Evolutionary conservation across 2,797 vertebrate genomes (phyloP).

Genomic region (Alcedo atthis): DNA sequence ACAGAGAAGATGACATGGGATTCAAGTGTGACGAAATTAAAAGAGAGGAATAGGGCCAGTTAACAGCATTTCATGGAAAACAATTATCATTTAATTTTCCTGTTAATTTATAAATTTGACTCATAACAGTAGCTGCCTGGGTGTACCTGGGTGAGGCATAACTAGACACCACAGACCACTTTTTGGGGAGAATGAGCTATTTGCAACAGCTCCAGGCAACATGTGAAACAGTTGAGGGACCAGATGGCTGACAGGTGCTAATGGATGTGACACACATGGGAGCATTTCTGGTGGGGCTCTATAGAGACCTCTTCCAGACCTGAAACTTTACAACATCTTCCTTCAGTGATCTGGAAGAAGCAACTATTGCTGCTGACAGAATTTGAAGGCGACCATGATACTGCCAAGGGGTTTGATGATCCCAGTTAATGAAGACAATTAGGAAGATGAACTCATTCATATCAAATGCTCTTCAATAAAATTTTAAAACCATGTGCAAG

Average conservation of each 20-base stretch:
- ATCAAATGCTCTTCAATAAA: background rate
- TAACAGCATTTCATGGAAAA: background rate
- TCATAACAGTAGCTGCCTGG: background rate
- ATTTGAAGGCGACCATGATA: background rate
- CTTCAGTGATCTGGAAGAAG: background rate
- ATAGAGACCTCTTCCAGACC: background rate
- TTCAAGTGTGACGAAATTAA: background rate
- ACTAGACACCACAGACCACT: background rate
- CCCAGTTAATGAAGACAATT: background rate
- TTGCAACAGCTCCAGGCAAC: background rate
- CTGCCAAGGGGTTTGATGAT: background rate
- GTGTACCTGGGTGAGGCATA: background rate
- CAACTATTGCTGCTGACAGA: background rate
- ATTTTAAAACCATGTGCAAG: background rate
- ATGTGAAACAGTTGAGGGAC: fast-evolving
- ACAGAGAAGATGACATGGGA: background rate
- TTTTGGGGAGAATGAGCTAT: background rate
- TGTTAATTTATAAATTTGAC: background rate
- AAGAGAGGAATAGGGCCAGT: background rate
- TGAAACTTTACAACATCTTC: background rate
- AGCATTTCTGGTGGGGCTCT: background rate
- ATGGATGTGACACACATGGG: background rate
- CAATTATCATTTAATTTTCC: background rate
- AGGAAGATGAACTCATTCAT: background rate
- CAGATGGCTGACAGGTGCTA: background rate